Base-by-base conservation (phyloP, 2,797 vertebrate species). In the Leptatherina wallacei region DNA sequence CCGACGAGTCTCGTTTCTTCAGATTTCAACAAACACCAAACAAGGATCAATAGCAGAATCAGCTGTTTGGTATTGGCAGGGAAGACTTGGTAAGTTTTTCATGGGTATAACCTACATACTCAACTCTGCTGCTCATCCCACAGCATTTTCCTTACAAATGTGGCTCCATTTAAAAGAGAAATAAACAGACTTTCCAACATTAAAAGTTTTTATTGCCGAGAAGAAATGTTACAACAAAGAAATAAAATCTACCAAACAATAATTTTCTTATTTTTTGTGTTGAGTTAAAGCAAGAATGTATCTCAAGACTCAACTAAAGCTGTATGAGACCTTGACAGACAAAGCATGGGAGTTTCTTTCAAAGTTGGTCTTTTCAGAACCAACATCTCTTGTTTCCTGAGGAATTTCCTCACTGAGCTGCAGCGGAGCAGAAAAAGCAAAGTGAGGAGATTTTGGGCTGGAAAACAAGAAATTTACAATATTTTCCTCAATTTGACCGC, bases 331-430 rank as follows among this genome's bases (percentile, higher is more conserved):
- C 7, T 18, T 7, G 14, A 16, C 42, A 44, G 38, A 44, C 16
- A 32, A 32, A n/a, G 10, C 42, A 36, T 14, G 1, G 38, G 42
- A 0, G 0, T 29, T 38, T 35, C 22, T 35, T 24, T n/a, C 62
- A 20, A 24, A 27, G 32, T 49, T 24, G 7, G 38, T 6, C 1
- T 29, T 71, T 51, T 38, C 2, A 29, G 30, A 30, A 16, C 8
- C 35, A 47, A 3, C 27, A 33, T 42, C 58, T 42, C 44, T 5
- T 29, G 27, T 61, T 71, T 42, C 55, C 13, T 6, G 40, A 0
- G 51, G 59, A 6, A 61, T 42, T 57, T 66, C 42, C 22, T 52
- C 10, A 18, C 38, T 56, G 42, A 62, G 62, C 61, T 65, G 65
- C 35, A 71, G 35, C 20, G 5, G 2, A 20, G 18, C 20, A 20